These are phyloP conservation scores for Leucopternis melanops DNA, from an alignment of 2,113 vertebrate genomes.

Conservation along the genomic window DNA sequence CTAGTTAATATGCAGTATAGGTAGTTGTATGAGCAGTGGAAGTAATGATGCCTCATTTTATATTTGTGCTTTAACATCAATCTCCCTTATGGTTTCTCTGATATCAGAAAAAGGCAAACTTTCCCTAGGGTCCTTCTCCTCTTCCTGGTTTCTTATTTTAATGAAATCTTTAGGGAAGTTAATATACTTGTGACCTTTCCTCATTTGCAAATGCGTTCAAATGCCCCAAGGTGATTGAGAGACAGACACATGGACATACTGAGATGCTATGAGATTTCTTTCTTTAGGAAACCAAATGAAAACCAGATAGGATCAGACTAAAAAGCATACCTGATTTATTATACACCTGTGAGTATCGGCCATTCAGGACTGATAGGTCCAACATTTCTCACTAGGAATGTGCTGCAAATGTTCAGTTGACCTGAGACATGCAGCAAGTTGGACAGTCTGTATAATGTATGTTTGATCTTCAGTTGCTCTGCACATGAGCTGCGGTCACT, in stretches of 20 bases:
- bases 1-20: not conserved
- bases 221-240: not conserved
- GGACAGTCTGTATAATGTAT: not conserved
- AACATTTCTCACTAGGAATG: not conserved
- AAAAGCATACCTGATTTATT: not conserved
- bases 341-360: not conserved
- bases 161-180: not conserved
- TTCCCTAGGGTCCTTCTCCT: not conserved
- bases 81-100: not conserved
- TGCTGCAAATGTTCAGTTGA: not conserved
- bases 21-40: not conserved
- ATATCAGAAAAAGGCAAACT: not conserved
- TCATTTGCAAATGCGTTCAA: not conserved
- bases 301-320: not conserved
- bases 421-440: fast-evolving
- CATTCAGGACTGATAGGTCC: not conserved
- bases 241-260: not conserved
- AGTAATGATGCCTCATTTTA: not conserved
- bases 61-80: not conserved
- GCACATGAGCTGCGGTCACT: not conserved
- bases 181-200: not conserved
- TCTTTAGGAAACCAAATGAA: not conserved
- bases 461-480: not conserved
- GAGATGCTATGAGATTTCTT: not conserved
- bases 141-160: not conserved